These are phyloP conservation scores for Sturmia bella DNA, from an alignment of 2,888 invertebrate genomes.

Conservation along the genomic window DNA sequence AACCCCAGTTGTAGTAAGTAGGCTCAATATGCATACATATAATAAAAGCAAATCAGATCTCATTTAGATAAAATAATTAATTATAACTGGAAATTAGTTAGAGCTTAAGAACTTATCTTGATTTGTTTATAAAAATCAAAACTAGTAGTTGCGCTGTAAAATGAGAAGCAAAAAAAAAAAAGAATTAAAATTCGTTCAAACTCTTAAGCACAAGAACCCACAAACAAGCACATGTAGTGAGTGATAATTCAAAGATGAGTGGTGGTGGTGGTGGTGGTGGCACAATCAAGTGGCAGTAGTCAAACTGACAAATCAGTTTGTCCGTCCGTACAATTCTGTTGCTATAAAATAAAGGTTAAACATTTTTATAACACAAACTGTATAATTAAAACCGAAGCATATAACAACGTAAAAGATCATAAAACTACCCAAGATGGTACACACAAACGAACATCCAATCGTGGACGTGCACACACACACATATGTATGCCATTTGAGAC, in stretches of 20 bases:
- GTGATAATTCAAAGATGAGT: constrained; percentile 35
- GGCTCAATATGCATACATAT: constrained; percentile 40
- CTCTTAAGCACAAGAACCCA: background rate
- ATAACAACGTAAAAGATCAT: constrained; percentile 34
- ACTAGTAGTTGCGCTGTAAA: constrained; percentile 53
- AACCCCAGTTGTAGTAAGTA: constrained; percentile 48
- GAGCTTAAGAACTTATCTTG: constrained; percentile 74
- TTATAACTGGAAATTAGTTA: constrained; percentile 80
- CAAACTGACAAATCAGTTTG: background rate
- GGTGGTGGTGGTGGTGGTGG: constrained; percentile 26
- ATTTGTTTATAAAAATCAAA: constrained; percentile 70
- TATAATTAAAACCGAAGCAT: constrained; percentile 65
- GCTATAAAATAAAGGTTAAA: constrained; percentile 48
- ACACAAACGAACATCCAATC: background rate
- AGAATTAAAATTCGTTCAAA: background rate
- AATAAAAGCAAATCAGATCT: constrained; percentile 57
- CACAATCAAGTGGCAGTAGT: constrained; percentile 28
- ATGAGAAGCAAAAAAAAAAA: background rate
- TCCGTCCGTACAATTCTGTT: constrained; percentile 7
- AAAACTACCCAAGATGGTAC: constrained; percentile 4
- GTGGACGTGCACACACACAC: background rate
- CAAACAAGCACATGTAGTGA: background rate
- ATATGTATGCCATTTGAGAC: background rate
- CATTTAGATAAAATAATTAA: constrained; percentile 78
- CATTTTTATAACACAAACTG: constrained; percentile 44